phyloP scores from a whole-genome alignment of 2,113 vertebrate genomes.

The Chloropsis cyanopogon region DNA sequence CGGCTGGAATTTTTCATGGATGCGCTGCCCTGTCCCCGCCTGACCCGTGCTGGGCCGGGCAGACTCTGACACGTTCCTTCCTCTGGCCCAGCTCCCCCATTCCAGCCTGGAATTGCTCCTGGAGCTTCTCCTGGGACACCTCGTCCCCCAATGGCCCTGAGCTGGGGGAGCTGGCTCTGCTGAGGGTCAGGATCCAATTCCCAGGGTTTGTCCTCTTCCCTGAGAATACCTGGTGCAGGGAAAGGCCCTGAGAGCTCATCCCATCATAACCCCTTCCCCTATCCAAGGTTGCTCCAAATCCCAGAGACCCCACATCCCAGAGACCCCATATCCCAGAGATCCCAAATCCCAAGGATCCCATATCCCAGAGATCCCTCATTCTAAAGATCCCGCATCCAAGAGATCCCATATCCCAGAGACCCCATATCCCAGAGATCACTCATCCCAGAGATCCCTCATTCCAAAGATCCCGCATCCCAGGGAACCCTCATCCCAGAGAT shows the following conservation, averaged over 20 bases:
- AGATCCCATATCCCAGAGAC: neutral
- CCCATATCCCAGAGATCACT: neutral
- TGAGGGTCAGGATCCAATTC: neutral
- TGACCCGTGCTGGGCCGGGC: neutral
- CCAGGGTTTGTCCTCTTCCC: neutral
- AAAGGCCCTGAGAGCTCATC: neutral
- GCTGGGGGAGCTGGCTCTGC: neutral
- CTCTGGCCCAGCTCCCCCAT: neutral
- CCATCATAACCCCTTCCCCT: neutral
- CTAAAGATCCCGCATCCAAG: too few relatives aligned
- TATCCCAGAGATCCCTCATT: too few relatives aligned
- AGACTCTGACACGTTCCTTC: neutral
- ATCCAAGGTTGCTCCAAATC: accelerated
- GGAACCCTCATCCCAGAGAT: too few relatives aligned
- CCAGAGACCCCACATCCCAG: neutral
- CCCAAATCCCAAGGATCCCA: neutral
- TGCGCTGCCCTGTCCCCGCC: neutral
- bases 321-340: neutral
- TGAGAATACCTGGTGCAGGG: neutral
- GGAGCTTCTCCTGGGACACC: neutral
- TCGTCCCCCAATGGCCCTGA: neutral
- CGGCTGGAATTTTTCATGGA: neutral
- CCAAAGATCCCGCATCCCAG: too few relatives aligned
- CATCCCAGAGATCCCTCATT: too few relatives aligned
- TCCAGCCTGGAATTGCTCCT: neutral